Evolutionary conservation across 2,888 invertebrate genomes (phyloP), one percentile per base, ranked within the genome.

Genomic region (Protophormia terraenovae): DNA sequence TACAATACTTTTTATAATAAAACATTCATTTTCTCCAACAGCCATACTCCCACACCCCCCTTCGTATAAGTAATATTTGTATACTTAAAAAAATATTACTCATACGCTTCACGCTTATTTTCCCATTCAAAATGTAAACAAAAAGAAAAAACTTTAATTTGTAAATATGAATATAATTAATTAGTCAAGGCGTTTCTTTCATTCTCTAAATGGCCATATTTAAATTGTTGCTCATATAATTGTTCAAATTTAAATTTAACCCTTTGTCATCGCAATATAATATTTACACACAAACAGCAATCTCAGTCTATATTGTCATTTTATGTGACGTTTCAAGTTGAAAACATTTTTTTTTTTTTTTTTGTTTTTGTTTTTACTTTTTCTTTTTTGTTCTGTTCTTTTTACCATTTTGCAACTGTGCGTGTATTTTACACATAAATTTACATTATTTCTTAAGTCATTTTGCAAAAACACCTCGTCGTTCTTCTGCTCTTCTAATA

Each of bases 381-480:
- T 73, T 50, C 50, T 7, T n/a, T n/a, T n/a, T n/a, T n/a, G n/a
- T 27, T 3, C 3, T 35, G 45, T 47, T 10, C 3, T 76, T 19
- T 41, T 55, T 53, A 8, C 19, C 27, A 45, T 45, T 35, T 7
- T 14, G 19, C 14, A 72, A 1, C 7, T 2, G 45, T 75, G 79
- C 84, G 75, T 84, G 79, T 64, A 55, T 47, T 86, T 84, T 83
- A 88, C 87, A 88, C 88, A 90, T 90, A 89, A 90, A 88, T 90
- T 89, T 89, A 45, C 41, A 45, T 66, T 72, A 27, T 35, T 35
- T 19, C 55, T 45, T 55, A 72, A 80, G 64, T 71, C 69, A 55
- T 58, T 64, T 71, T 24, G 47, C 12, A 29, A 50, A 53, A 81
- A 80, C 78, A 79, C 85, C 75, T 75, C 38, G 24, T 3, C 75